Conservation (phyloP, 2,797 vertebrate genomes). For the Ispidina lecontei region DNA sequence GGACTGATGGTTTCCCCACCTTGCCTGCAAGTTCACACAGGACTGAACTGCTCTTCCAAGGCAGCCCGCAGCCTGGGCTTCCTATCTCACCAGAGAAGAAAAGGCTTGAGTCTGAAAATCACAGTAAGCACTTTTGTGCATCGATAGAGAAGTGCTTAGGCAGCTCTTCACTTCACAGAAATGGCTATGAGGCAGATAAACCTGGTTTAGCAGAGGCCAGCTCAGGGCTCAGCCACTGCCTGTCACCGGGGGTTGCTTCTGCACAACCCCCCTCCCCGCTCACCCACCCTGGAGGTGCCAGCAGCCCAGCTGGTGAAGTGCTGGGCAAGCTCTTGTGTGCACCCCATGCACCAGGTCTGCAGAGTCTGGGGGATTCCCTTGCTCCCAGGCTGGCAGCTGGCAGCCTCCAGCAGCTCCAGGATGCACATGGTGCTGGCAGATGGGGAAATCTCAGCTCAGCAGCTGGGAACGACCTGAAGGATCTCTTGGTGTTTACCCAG, state of each 20-base stretch:
- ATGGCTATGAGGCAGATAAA: neutral
- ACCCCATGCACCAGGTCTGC: neutral
- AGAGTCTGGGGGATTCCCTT: neutral
- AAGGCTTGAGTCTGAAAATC: neutral
- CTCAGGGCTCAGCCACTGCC: neutral
- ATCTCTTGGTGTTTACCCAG: neutral
- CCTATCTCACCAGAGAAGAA: neutral
- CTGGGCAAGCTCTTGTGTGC: accelerated
- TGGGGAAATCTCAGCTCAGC: neutral
- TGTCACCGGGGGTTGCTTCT: accelerated
- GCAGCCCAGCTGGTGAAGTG: accelerated
- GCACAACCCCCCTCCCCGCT: accelerated
- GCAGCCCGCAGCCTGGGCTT: neutral
- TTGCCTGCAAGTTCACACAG: neutral
- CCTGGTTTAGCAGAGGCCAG: neutral
- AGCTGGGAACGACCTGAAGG: neutral
- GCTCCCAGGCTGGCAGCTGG: neutral
- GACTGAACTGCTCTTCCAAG: neutral
- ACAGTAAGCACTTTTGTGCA: neutral
- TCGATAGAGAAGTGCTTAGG: neutral
- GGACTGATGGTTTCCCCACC: neutral
- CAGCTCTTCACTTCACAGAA: neutral
- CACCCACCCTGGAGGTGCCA: neutral
- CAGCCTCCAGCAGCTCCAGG: neutral
- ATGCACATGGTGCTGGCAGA: accelerated